These are phyloP conservation scores for Pterostichus niger DNA, from an alignment of 2,888 invertebrate genomes.

Conservation along the genomic window DNA sequence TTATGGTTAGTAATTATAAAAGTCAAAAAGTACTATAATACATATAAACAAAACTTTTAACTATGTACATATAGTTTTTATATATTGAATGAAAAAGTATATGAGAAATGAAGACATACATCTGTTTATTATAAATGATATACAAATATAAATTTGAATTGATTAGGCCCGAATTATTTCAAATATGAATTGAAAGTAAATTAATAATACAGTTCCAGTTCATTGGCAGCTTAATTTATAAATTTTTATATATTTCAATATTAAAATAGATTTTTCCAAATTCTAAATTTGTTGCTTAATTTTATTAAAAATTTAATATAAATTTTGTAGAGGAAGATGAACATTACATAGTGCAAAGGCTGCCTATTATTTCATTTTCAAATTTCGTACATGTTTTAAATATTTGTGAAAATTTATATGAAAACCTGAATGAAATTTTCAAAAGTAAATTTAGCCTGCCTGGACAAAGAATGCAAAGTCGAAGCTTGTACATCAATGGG, in stretches of 20 bases:
- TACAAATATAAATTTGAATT: constrained; percentile 21
- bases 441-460: constrained; percentile 59
- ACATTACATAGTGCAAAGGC: constrained; percentile 60
- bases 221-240: constrained; percentile 66
- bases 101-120: not conserved
- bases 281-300: constrained; percentile 65
- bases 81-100: constrained; percentile 26
- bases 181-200: constrained; percentile 31
- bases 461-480: constrained; percentile 61
- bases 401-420: constrained; percentile 41
- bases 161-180: constrained; percentile 52
- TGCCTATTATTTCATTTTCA: constrained; percentile 59
- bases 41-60: constrained; percentile 42
- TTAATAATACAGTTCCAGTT: constrained; percentile 62
- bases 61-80: constrained; percentile 46
- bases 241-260: constrained; percentile 64
- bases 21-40: constrained; percentile 53
- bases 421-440: constrained; percentile 36
- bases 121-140: constrained; percentile 29
- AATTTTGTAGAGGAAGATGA: constrained; percentile 63
- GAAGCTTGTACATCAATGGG: constrained; percentile 64
- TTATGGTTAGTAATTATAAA: constrained; percentile 51
- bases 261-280: constrained; percentile 67
- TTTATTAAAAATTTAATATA: constrained; percentile 65
- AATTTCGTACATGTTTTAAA: constrained; percentile 59